A percentile compares a stretch with the other conserved stretches of the same genome.
phyloP scores from a whole-genome alignment of 2,888 invertebrate genomes.

The Plutella xylostella region DNA sequence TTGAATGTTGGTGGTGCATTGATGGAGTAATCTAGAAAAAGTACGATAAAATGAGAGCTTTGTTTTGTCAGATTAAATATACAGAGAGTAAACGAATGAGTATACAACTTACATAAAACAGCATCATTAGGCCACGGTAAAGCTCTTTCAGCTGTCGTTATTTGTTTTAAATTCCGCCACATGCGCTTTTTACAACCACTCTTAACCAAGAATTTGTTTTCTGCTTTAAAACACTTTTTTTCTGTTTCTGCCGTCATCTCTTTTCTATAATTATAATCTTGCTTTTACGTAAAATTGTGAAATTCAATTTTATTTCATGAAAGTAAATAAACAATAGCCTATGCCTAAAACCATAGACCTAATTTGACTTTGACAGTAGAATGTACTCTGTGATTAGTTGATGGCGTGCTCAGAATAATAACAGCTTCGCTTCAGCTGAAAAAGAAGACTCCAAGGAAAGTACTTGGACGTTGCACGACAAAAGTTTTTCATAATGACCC shows the following conservation, averaged over 20 bases:
- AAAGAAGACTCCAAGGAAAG: no score
- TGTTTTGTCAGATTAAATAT: background rate
- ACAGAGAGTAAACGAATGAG: background rate
- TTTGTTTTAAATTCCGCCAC: constrained; percentile 92
- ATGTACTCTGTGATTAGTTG: no score
- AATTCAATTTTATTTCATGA: no score
- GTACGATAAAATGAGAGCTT: background rate
- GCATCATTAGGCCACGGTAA: constrained; percentile 83
- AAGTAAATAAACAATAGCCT: no score
- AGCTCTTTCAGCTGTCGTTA: constrained; percentile 81
- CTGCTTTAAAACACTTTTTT: constrained; percentile 51
- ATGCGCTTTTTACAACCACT: constrained; percentile 80
- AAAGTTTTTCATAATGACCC: no score
- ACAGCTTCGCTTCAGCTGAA: no score
- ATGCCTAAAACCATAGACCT: no score
- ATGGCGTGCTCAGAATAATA: no score
- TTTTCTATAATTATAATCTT: no score
- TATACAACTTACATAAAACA: constrained; percentile 75
- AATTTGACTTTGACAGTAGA: no score
- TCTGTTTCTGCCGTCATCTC: constrained; percentile 43
- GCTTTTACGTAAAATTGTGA: no score
- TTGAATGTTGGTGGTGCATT: constrained; percentile 93
- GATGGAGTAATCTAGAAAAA: constrained; percentile 80
- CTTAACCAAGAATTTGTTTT: constrained; percentile 67
- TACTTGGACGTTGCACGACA: no score